Evolutionary conservation across 2,113 vertebrate species (phyloP).

Genomic region (Paraplagusia blochii): DNA sequence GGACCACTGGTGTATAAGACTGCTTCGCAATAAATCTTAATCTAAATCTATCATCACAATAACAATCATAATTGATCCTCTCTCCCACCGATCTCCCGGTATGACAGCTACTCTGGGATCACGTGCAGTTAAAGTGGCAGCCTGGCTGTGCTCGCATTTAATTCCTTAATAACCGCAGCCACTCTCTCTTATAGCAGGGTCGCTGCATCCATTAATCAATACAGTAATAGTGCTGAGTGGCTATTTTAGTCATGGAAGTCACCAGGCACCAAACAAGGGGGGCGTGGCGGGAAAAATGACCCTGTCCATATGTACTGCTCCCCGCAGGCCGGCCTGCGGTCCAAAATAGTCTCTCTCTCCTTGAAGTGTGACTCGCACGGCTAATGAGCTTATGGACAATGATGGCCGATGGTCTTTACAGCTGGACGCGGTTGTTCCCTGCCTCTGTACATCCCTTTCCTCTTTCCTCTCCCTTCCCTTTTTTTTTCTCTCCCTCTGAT

Average conservation of each 20-base stretch:
- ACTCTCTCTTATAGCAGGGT: conserved; percentile 37
- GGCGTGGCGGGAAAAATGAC: conserved; percentile 38
- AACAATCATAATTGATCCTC: conserved; percentile 2
- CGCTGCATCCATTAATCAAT: conserved; percentile 65
- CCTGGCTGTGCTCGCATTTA: conserved; percentile 40
- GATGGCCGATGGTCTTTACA: conserved; percentile 52
- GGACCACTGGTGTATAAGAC: neutral
- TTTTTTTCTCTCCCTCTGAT: conserved; percentile 10
- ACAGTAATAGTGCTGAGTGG: conserved; percentile 68
- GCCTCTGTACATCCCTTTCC: conserved; percentile 9
- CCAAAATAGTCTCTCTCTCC: conserved; percentile 69
- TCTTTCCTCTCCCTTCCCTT: conserved; percentile 1
- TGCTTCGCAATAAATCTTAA: neutral
- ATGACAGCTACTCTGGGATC: conserved; percentile 8
- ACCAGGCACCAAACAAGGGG: conserved; percentile 21
- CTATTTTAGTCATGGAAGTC: conserved; percentile 29
- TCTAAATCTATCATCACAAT: neutral
- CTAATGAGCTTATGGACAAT: conserved; percentile 62
- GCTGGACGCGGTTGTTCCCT: conserved; percentile 10
- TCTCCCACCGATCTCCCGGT: neutral
- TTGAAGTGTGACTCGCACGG: conserved; percentile 67
- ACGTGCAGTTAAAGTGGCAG: conserved; percentile 13
- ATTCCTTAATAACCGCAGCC: conserved; percentile 53
- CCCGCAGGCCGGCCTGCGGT: conserved; percentile 14
- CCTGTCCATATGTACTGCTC: conserved; percentile 33